phyloP scores from a whole-genome alignment of 2,797 vertebrate genomes.

The Morus bassanus region DNA sequence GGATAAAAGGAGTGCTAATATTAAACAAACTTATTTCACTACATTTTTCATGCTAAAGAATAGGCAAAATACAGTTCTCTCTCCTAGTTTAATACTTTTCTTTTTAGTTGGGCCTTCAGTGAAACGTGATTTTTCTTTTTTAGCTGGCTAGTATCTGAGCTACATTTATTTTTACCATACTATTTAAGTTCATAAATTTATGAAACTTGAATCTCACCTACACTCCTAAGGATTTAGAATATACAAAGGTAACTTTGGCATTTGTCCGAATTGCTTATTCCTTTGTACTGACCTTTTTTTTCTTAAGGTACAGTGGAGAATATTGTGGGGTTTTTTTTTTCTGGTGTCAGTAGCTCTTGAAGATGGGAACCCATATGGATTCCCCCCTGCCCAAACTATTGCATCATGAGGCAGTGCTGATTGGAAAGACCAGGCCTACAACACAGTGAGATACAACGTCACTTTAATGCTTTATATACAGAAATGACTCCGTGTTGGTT shows the following conservation, averaged over 20 bases:
- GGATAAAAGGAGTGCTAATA: not conserved
- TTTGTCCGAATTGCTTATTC: not conserved
- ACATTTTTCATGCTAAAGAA: rapidly evolving
- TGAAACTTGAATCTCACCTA: not conserved
- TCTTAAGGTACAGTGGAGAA: not conserved
- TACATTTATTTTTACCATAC: not conserved
- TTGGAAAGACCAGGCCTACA: not conserved
- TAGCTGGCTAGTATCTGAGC: not conserved
- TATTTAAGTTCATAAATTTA: not conserved
- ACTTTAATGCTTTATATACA: not conserved
- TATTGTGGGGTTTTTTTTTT: rapidly evolving
- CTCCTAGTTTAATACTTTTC: not conserved
- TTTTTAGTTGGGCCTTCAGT: not conserved
- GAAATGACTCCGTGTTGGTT: not conserved
- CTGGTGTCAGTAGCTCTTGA: not conserved
- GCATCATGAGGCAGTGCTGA: not conserved
- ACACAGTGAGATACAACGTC: not conserved
- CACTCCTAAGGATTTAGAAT: not conserved
- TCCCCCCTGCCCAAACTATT: not conserved
- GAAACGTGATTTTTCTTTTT: not conserved
- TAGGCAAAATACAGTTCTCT: not conserved
- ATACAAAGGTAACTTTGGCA: not conserved
- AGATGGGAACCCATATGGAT: not conserved
- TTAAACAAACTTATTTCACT: not conserved
- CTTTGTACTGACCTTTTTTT: not conserved